Evolutionary conservation across 1,140 invertebrate genomes (phyloP).

Genomic region (Habropoda laboriosa): DNA sequence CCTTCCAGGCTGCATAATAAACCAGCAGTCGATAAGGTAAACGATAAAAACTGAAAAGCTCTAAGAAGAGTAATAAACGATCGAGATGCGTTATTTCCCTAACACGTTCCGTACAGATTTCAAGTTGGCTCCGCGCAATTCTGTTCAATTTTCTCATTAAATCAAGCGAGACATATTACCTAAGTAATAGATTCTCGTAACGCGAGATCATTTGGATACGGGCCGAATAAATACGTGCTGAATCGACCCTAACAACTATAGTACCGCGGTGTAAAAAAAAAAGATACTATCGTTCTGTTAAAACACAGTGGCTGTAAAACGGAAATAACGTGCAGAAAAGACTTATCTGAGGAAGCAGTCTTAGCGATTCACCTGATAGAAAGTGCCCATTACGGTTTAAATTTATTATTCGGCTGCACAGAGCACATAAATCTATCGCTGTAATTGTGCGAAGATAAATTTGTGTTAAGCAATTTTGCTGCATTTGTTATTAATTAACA

Average conservation of each 20-base stretch:
- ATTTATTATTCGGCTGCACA: neutral
- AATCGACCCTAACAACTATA: neutral
- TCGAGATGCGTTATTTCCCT: neutral
- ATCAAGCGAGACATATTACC: neutral
- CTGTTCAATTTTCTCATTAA: conserved; percentile 1
- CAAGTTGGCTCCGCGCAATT: neutral
- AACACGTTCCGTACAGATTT: neutral
- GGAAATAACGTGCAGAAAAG: neutral
- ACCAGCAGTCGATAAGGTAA: neutral
- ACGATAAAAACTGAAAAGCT: neutral
- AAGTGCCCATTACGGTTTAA: neutral
- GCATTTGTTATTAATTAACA: too few species aligned
- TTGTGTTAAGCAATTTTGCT: too few species aligned
- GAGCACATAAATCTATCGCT: too few species aligned
- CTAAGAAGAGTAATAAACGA: neutral
- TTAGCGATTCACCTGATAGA: neutral
- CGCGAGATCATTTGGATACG: conserved; percentile 1
- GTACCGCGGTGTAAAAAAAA: neutral
- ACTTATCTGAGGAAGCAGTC: neutral
- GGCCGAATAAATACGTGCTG: neutral
- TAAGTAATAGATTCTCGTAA: neutral
- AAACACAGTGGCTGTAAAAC: neutral
- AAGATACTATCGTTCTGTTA: neutral
- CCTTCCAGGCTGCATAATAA: too few species aligned
- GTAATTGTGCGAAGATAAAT: too few species aligned